Evolutionary conservation across 1,140 invertebrate genomes (phyloP).

Genomic region (Bursaphelenchus mucronatus): DNA sequence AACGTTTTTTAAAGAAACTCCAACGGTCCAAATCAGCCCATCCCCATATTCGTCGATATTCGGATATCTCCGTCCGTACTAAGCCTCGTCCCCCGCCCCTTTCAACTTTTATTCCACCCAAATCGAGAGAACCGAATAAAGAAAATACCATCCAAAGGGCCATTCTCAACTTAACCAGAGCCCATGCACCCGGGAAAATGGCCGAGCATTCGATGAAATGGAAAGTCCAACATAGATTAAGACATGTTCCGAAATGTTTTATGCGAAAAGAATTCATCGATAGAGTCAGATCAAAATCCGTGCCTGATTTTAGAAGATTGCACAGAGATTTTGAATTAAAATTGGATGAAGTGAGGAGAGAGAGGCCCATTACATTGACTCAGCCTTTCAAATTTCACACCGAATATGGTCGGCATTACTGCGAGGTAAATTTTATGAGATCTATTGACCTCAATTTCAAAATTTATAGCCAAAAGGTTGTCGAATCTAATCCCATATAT

Average conservation of each 20-base stretch:
- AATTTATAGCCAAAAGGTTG: too few species aligned
- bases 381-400: constrained; percentile 14
- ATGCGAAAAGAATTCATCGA: constrained; percentile 4
- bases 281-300: constrained; percentile 12
- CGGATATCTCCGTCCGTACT: background rate
- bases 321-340: constrained; percentile 16
- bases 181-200: constrained; percentile 16
- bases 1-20: constrained; percentile 4
- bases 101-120: background rate
- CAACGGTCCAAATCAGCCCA: constrained; percentile 13
- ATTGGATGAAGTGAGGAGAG: constrained; percentile 2
- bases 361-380: constrained; percentile 5
- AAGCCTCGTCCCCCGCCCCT: constrained; percentile 7
- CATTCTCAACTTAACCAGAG: background rate
- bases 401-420: constrained; percentile 16
- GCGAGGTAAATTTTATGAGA: constrained; percentile 4
- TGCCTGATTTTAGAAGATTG: constrained; percentile 11
- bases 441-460: too few species aligned
- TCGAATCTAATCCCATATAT: too few species aligned
- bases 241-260: constrained; percentile 11
- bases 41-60: background rate
- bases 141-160: constrained; percentile 9
- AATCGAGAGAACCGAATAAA: constrained; percentile 10
- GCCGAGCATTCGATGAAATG: constrained; percentile 14
- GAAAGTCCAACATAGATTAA: constrained; percentile 17